phyloP scores from a whole-genome alignment of 2,797 vertebrate genomes.

The Gymnoscopelus microlampas region DNA sequence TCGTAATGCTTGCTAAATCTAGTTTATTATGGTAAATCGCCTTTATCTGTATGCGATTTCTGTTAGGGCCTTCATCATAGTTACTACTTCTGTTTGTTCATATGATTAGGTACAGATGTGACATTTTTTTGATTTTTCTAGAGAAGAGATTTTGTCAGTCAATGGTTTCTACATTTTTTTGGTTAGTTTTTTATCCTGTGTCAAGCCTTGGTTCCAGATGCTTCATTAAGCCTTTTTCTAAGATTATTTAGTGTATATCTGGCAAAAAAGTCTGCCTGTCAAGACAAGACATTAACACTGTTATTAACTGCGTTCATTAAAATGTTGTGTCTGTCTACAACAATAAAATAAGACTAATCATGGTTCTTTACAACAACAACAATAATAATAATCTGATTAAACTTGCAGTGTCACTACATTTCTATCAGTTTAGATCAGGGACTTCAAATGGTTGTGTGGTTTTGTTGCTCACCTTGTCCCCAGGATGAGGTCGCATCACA shows the following conservation, averaged over 20 bases:
- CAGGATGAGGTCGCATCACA: conserved; percentile 95
- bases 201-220: background rate
- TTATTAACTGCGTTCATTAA: conserved; percentile 29
- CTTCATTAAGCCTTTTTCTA: conserved; percentile 14
- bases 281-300: conserved; percentile 30
- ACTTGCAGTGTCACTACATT: too few species aligned
- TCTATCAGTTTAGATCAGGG: too few species aligned
- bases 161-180: conserved; percentile 11
- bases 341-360: background rate
- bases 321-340: conserved; percentile 6
- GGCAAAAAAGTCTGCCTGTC: conserved; percentile 23
- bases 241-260: conserved; percentile 30
- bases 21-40: conserved; percentile 5
- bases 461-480: conserved; percentile 89
- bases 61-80: conserved; percentile 15
- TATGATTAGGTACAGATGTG: conserved; percentile 17
- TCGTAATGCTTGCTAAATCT: conserved; percentile 16
- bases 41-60: conserved; percentile 22
- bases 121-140: background rate
- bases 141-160: conserved; percentile 1
- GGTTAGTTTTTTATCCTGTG: conserved; percentile 22
- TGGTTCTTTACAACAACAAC: too few species aligned
- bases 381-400: too few species aligned
- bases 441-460: too few species aligned
- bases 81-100: background rate